Evolutionary conservation across 2,888 invertebrate genomes (phyloP), one percentile per base, ranked within the genome.

Genomic region (Operophtera brumata): DNA sequence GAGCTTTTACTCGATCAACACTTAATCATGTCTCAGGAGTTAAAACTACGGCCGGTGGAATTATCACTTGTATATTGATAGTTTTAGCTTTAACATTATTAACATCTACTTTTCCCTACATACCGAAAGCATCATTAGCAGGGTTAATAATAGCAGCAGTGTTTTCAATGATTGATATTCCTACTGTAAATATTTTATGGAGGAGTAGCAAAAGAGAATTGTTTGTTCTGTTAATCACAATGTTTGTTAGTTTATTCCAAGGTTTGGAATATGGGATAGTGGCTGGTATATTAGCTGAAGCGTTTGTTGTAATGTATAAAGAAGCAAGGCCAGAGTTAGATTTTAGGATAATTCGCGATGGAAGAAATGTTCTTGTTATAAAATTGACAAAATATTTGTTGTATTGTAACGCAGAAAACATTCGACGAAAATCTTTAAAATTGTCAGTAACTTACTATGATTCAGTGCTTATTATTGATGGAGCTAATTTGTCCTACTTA

Each of bases 71-170:
- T 30, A 30, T 30, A 30, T 30, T 30, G 9, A 30, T 97, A 2
- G 83, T 97, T 39, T 77, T 97, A 57, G 94, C 97, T 0, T 87
- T 97, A 43, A 94, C 93, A 28, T 92, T 96, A 60, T 86, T 98
- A 13, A 96, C 97, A 0, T 93, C 94, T 0, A 93, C 94, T 4
- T 97, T 98, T 77, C 93, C 94, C 68, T 96, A 92, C 73, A 96
- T 97, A 68, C 96, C 97, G 0, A 96, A 96, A 82, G 93, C 97
- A 0, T 95, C 96, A 0, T 86, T 98, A 46, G 95, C 97, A 0
- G 96, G 95, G 3, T 94, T 98, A 39, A 97, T 98, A 58, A 95
- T 98, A 59, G 93, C 94, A 13, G 97, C 98, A n/a, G 96, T 98
- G 92, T 92, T 95, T 67, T 93, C 94, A 65, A 95, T 97, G 94